Percentiles rank a stretch among this genome's conserved stretches.
phyloP scores from a whole-genome alignment of 2,888 invertebrate species.

The Microctonus brassicae region DNA sequence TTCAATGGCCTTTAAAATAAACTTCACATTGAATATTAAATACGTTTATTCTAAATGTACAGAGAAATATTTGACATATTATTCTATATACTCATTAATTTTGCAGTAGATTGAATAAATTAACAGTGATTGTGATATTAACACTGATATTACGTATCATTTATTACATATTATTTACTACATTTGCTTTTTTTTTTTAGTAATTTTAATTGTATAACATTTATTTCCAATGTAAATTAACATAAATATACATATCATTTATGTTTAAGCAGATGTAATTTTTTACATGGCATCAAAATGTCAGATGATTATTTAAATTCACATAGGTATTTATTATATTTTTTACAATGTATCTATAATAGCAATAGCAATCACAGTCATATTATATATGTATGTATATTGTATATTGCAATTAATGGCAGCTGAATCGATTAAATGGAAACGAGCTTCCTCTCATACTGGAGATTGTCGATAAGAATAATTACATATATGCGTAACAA shows the following conservation, averaged over 20 bases:
- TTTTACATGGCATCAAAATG: neutral
- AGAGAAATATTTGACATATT: neutral
- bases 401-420: slow-evolving; percentile 3
- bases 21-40: neutral
- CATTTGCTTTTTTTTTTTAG: neutral
- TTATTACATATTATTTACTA: too few species aligned
- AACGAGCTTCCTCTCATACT: slow-evolving; percentile 20
- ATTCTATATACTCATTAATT: neutral
- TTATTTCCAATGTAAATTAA: neutral
- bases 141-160: neutral
- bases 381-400: neutral
- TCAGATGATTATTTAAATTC: neutral
- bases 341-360: neutral
- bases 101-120: neutral
- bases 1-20: neutral
- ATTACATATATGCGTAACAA: slow-evolving; percentile 32
- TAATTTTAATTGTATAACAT: neutral
- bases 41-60: neutral
- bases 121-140: neutral
- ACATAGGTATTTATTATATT: neutral
- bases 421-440: slow-evolving; percentile 24
- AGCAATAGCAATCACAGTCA: neutral
- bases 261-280: neutral
- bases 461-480: slow-evolving; percentile 34
- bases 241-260: neutral